A percentile compares a stretch with the other conserved stretches of the same genome.
Evolutionary conservation across 2,797 vertebrate genomes (phyloP).

Genomic region (Cyclopterus lumpus): DNA sequence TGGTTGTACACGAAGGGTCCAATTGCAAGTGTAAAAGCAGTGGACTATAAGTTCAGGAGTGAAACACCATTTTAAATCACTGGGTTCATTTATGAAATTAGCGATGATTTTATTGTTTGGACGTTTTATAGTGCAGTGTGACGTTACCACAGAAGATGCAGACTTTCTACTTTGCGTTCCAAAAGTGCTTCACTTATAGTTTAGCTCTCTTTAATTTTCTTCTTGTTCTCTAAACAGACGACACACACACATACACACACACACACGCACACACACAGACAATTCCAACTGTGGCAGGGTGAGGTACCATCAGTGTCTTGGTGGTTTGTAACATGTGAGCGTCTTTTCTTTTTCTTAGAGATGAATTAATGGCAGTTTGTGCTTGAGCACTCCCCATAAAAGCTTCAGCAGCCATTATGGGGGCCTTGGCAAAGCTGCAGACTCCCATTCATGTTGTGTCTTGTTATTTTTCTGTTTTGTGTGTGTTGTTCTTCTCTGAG

Average conservation of each 20-base stretch:
- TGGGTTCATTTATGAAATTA: not conserved
- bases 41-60: not conserved
- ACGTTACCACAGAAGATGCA: no score
- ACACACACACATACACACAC: conserved; percentile 4
- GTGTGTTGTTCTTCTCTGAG: not conserved
- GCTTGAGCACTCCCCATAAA: conserved; percentile 32
- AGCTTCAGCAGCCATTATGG: conserved; percentile 40
- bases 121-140: not conserved
- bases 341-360: conserved; percentile 11
- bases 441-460: conserved; percentile 43
- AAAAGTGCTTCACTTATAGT: not conserved
- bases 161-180: not conserved
- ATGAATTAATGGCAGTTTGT: conserved; percentile 33
- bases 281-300: not conserved
- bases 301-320: conserved; percentile 24
- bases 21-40: not conserved
- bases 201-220: not conserved
- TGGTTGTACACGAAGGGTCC: not conserved
- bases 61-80: not conserved
- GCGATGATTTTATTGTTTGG: not conserved
- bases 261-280: conserved; percentile 7
- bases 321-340: not conserved
- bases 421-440: conserved; percentile 39
- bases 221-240: not conserved
- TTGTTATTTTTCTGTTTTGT: conserved; percentile 11